phyloP scores from a whole-genome alignment of 2,888 invertebrate genomes.

The Gnatocerus cornutus region DNA sequence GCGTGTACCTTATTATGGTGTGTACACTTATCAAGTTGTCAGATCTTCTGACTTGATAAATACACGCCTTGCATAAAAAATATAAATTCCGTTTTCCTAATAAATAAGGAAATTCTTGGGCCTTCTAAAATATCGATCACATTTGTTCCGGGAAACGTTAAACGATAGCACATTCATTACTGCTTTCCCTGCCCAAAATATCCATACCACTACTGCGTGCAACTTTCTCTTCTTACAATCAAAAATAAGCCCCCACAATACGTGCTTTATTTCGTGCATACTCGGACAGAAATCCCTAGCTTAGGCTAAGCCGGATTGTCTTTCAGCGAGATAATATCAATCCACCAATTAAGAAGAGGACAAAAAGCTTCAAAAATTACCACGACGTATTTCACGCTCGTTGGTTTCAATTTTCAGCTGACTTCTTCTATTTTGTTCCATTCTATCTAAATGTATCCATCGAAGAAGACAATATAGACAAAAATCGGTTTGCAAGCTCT shows the following conservation, averaged over 20 bases:
- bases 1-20: background rate
- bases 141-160: background rate
- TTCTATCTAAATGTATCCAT: background rate
- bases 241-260: no score
- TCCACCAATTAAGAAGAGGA: background rate
- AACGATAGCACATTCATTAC: no score
- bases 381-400: background rate
- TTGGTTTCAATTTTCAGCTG: background rate
- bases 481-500: constrained; percentile 7
- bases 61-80: constrained; percentile 7
- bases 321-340: no score
- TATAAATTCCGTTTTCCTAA: background rate
- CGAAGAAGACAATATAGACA: background rate
- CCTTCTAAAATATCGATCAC: background rate
- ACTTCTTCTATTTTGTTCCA: background rate
- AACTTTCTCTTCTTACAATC: no score
- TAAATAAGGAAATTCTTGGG: background rate
- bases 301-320: no score
- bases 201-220: no score
- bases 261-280: no score
- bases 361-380: constrained; percentile 1
- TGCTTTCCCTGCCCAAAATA: no score
- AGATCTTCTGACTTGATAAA: constrained; percentile 5
- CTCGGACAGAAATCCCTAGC: no score
- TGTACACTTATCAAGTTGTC: constrained; percentile 14